These are phyloP conservation scores for Sciaenops ocellatus DNA, from an alignment of 2,797 vertebrate genomes.

Conservation along the genomic window DNA sequence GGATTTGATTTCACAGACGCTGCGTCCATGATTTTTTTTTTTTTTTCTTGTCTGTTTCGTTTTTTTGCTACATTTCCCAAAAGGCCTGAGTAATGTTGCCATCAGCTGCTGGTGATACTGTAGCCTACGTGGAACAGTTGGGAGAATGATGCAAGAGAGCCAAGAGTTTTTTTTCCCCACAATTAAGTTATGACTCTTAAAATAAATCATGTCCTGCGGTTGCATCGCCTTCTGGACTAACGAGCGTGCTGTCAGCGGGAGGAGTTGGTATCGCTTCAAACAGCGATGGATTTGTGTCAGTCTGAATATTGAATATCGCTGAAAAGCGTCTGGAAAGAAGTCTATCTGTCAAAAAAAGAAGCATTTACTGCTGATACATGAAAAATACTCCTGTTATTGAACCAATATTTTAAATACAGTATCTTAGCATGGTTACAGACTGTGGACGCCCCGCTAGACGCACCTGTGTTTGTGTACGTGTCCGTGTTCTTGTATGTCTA, in stretches of 20 bases:
- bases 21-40: neutral
- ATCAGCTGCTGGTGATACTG: neutral
- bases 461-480: neutral
- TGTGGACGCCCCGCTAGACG: neutral
- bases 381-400: neutral
- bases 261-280: neutral
- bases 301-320: neutral
- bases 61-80: neutral
- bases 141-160: neutral
- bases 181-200: neutral
- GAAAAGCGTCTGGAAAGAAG: neutral
- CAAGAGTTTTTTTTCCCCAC: neutral
- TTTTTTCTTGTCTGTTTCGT: neutral
- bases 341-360: neutral
- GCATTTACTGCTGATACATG: neutral
- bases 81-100: constrained; percentile 9
- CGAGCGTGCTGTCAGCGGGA: neutral
- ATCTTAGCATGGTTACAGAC: neutral
- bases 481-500: constrained; percentile 20
- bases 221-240: neutral
- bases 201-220: constrained; percentile 1
- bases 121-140: neutral
- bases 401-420: neutral
- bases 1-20: neutral
- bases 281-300: neutral